These are phyloP conservation scores for Austrofundulus limnaeus DNA, from an alignment of 2,113 vertebrate species.

Conservation along the genomic window DNA sequence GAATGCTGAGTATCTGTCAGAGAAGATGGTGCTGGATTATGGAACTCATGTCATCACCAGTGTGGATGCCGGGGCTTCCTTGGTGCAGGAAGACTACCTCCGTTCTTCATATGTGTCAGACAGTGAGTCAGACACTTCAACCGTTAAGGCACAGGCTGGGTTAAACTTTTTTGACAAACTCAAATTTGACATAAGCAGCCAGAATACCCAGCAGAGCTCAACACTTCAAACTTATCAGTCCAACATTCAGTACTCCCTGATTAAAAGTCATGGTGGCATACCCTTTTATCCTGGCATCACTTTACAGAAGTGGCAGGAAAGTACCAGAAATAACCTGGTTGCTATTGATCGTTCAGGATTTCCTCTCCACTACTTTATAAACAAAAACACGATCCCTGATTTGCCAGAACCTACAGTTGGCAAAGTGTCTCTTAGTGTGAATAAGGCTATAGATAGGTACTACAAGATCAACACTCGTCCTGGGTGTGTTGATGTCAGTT, in stretches of 20 bases:
- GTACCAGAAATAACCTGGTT: constrained; percentile 86
- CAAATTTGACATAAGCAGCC: constrained; percentile 54
- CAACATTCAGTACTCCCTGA: constrained; percentile 84
- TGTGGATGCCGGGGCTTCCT: constrained; percentile 77
- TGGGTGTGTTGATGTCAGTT: constrained; percentile 80
- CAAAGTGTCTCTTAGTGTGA: constrained; percentile 76
- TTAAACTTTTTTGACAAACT: constrained; percentile 79
- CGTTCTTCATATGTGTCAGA: constrained; percentile 79
- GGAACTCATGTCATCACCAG: constrained; percentile 88
- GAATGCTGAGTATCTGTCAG: constrained; percentile 82
- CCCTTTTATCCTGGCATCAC: constrained; percentile 92
- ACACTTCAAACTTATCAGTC: constrained; percentile 77
- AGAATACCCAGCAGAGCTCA: constrained; percentile 14
- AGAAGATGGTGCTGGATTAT: constrained; percentile 86
- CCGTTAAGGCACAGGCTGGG: constrained; percentile 73
- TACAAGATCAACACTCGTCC: constrained; percentile 86
- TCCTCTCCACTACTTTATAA: constrained; percentile 84
- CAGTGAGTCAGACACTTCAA: constrained; percentile 40
- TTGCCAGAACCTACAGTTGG: constrained; percentile 81
- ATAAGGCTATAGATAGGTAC: constrained; percentile 80
- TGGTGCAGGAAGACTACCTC: constrained; percentile 89
- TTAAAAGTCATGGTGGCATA: constrained; percentile 80
- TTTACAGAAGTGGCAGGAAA: constrained; percentile 88
- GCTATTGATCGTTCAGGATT: constrained; percentile 87
- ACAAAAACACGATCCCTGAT: constrained; percentile 74